A percentile compares a stretch with the other conserved stretches of the same genome.
These are phyloP conservation scores for Cyanocitta stelleri DNA, from an alignment of 2,113 vertebrate species.

Conservation along the genomic window DNA sequence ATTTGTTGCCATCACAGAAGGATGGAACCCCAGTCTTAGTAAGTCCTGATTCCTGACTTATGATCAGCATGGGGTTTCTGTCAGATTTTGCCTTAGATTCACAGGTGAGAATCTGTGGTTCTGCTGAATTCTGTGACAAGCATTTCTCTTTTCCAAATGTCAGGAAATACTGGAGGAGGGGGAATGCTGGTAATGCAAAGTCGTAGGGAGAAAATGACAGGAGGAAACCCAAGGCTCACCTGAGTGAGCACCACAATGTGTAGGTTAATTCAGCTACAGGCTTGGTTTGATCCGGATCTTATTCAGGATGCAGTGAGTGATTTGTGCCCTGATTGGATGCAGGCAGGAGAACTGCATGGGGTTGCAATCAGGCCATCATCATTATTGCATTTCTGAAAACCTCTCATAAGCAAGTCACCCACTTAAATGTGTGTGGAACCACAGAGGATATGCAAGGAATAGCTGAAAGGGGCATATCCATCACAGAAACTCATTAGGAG, in stretches of 20 bases:
- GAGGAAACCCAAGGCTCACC: background rate
- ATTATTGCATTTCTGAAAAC: background rate
- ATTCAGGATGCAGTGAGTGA: background rate
- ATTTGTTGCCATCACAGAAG: too few species aligned
- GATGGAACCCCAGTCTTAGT: background rate
- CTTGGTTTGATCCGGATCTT: fast-evolving
- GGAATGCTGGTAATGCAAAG: background rate
- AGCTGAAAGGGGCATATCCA: background rate
- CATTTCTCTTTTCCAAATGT: background rate
- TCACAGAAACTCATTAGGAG: background rate
- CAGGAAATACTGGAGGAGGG: background rate
- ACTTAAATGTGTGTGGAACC: too few species aligned
- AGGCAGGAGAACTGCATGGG: fast-evolving
- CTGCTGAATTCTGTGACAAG: background rate
- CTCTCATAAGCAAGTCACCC: background rate
- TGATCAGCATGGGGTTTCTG: background rate
- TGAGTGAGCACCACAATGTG: background rate
- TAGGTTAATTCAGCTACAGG: background rate
- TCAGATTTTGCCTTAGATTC: background rate
- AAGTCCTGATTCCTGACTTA: background rate
- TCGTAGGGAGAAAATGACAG: background rate
- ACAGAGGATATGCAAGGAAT: background rate
- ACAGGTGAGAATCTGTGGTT: background rate
- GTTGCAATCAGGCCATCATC: background rate
- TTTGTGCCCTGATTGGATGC: background rate